A percentile compares a stretch with the other conserved stretches of the same genome.
Evolutionary conservation across 53 echinoderm and acorn worm genomes (phyloP).

Genomic region (Henricia sp.): DNA sequence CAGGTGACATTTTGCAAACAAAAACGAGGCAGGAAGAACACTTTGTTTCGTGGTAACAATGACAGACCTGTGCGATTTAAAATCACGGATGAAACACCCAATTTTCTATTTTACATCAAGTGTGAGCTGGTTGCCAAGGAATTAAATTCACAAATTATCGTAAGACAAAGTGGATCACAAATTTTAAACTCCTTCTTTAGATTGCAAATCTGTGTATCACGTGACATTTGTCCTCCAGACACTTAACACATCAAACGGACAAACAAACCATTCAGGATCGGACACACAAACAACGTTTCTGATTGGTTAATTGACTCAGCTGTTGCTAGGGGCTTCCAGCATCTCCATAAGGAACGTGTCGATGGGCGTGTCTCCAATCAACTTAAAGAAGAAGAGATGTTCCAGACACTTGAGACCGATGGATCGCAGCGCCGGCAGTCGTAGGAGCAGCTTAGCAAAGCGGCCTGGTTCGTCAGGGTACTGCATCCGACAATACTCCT

Average conservation of each 20-base stretch:
- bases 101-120: too few relatives aligned
- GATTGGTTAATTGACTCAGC: slow-evolving; percentile 62
- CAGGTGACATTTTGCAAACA: too few relatives aligned
- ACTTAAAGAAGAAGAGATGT: slow-evolving; percentile 97
- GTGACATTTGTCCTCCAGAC: not conserved
- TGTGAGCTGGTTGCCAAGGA: too few relatives aligned
- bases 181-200: too few relatives aligned
- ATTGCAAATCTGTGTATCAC: slow-evolving; percentile 42
- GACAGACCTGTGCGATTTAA: too few relatives aligned
- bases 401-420: slow-evolving; percentile 99
- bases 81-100: too few relatives aligned
- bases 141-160: too few relatives aligned
- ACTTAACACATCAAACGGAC: slow-evolving; percentile 13
- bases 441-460: slow-evolving; percentile 92
- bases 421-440: slow-evolving; percentile 97
- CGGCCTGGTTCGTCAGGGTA: slow-evolving; percentile 92
- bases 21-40: too few relatives aligned
- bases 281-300: not conserved
- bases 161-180: too few relatives aligned
- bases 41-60: too few relatives aligned
- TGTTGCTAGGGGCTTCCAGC: slow-evolving; percentile 99
- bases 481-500: slow-evolving; percentile 96
- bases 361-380: slow-evolving; percentile 99
- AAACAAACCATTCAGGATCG: slow-evolving; percentile 37
- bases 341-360: slow-evolving; percentile 99